phyloP scores from a whole-genome alignment of 1,140 invertebrate genomes.

The Teleogryllus occipitalis region DNA sequence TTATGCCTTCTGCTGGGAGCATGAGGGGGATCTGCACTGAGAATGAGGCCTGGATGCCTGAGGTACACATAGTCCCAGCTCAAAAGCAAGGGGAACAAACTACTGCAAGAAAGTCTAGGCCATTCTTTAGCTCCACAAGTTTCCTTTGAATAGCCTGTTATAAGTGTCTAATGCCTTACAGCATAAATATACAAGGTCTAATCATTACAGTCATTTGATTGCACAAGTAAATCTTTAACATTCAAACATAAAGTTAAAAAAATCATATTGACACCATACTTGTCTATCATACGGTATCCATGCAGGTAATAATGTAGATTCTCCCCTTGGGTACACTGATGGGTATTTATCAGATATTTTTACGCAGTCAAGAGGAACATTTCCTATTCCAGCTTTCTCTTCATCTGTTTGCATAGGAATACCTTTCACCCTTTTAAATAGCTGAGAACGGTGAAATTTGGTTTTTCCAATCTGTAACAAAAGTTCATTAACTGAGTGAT shows the following conservation, averaged over 20 bases:
- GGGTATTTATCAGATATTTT: constrained; percentile 38
- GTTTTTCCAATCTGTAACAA: constrained; percentile 43
- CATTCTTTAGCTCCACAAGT: neutral
- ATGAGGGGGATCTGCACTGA: too few relatives aligned
- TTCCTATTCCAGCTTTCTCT: constrained; percentile 36
- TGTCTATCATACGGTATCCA: constrained; percentile 85
- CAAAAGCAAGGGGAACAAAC: neutral
- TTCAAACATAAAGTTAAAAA: neutral
- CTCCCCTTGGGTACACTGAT: constrained; percentile 56
- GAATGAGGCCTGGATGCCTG: too few relatives aligned
- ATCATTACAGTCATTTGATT: neutral
- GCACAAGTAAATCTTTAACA: neutral
- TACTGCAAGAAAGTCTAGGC: neutral
- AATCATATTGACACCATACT: constrained; percentile 36
- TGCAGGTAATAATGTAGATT: constrained; percentile 58
- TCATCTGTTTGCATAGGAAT: constrained; percentile 45
- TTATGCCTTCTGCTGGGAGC: too few relatives aligned
- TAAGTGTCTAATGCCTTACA: neutral
- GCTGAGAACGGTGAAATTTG: constrained; percentile 44
- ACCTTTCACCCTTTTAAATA: constrained; percentile 43
- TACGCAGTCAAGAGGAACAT: constrained; percentile 29
- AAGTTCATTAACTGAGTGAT: neutral
- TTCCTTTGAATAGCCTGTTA: neutral
- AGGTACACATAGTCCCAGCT: too few relatives aligned
- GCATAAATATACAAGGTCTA: neutral